Evolutionary conservation across 2,888 invertebrate genomes (phyloP).

Genomic region (Hetaerina titia): DNA sequence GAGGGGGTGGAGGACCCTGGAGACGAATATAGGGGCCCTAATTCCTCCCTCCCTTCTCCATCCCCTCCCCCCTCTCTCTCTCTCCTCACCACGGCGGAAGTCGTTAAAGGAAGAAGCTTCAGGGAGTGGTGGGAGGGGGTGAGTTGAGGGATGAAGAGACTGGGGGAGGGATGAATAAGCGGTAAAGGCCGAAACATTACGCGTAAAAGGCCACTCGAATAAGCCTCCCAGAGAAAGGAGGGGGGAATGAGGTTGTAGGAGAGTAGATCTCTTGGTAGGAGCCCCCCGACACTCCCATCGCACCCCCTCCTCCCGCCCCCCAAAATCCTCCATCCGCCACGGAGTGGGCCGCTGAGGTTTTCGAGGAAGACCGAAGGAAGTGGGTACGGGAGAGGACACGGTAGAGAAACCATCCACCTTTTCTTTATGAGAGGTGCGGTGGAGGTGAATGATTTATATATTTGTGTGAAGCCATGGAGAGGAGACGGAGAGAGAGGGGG

Average conservation of each 20-base stretch:
- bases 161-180: not conserved
- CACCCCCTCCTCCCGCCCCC: not conserved
- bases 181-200: not conserved
- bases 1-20: too few species aligned
- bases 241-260: not conserved
- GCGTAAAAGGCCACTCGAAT: not conserved
- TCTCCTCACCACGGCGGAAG: not conserved
- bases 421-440: too few species aligned
- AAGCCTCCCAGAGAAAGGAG: not conserved
- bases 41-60: too few species aligned
- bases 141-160: not conserved
- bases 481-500: too few species aligned
- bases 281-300: not conserved
- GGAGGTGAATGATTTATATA: too few species aligned
- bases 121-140: not conserved
- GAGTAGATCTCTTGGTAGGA: not conserved
- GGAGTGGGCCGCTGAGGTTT: too few species aligned
- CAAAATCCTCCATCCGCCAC: not conserved
- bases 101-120: not conserved
- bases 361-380: too few species aligned
- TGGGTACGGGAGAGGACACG: too few species aligned
- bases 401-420: too few species aligned
- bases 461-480: too few species aligned
- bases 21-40: too few species aligned
- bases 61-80: too few species aligned